Conservation (phyloP, 1,140 invertebrate species). For the Diachasmimorpha longicaudata region DNA sequence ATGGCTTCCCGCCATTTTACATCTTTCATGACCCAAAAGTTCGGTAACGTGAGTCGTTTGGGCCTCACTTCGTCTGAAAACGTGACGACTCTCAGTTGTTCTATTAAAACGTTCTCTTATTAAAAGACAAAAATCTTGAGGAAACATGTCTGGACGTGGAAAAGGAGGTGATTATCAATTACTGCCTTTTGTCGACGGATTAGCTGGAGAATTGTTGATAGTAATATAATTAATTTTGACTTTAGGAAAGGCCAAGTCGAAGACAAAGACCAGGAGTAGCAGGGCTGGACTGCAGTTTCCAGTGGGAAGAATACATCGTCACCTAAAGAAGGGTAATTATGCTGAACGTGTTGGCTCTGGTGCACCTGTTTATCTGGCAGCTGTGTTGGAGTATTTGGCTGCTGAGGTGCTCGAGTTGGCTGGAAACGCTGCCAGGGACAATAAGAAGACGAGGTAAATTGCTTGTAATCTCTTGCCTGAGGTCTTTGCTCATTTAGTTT, state of each 20-base stretch:
- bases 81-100: neutral
- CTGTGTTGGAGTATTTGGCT: constrained; percentile 66
- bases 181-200: neutral
- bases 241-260: constrained; percentile 60
- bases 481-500: constrained; percentile 6
- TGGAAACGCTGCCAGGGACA: constrained; percentile 64
- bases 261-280: constrained; percentile 66
- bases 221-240: neutral
- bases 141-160: constrained; percentile 44
- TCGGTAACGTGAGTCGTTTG: neutral
- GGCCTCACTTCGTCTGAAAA: neutral
- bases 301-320: constrained; percentile 67
- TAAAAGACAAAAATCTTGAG: neutral
- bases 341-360: constrained; percentile 69
- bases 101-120: neutral
- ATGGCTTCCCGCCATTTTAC: neutral
- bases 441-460: constrained; percentile 57
- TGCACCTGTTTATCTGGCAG: constrained; percentile 71
- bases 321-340: constrained; percentile 71
- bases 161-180: constrained; percentile 41
- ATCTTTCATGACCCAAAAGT: neutral
- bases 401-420: constrained; percentile 70
- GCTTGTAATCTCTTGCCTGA: neutral
- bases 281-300: constrained; percentile 75
- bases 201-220: neutral